phyloP scores from a whole-genome alignment of 2,797 vertebrate species.

The Scyliorhinus canicula region DNA sequence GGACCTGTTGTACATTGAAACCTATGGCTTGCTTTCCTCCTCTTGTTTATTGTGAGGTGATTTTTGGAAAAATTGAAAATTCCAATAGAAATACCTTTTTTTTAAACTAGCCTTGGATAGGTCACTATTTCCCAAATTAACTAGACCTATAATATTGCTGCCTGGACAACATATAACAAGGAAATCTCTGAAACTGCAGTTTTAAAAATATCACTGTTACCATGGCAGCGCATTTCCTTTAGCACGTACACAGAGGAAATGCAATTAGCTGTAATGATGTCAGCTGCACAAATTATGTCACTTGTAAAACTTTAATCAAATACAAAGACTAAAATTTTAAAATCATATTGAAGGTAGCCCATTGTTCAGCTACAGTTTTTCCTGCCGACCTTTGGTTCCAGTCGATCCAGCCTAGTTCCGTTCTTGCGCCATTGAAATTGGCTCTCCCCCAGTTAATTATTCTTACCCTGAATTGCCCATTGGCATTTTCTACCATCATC shows the following conservation, averaged over 20 bases:
- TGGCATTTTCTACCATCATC: too few species aligned
- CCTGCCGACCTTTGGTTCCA: too few species aligned
- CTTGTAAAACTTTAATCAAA: neutral
- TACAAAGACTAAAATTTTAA: neutral
- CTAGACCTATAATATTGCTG: neutral
- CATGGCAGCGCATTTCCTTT: neutral
- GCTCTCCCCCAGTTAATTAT: too few species aligned
- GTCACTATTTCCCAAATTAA: neutral
- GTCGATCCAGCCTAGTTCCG: too few species aligned
- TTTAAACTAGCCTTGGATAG: neutral
- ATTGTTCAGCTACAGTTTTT: too few species aligned
- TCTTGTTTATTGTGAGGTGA: too few species aligned
- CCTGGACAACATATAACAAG: neutral
- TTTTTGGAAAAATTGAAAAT: too few species aligned
- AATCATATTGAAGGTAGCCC: neutral
- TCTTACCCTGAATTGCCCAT: too few species aligned
- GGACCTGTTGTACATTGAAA: too few species aligned
- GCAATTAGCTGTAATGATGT: neutral
- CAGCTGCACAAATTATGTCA: conserved; percentile 13
- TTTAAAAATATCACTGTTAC: neutral
- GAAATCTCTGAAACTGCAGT: neutral
- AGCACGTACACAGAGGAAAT: neutral
- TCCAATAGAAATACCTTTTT: too few species aligned
- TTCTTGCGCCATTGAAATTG: too few species aligned
- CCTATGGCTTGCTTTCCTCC: too few species aligned